A percentile compares a stretch with the other conserved stretches of the same genome.
Conservation (phyloP, 2,797 vertebrate species). For the Hephaestus fuliginosus region DNA sequence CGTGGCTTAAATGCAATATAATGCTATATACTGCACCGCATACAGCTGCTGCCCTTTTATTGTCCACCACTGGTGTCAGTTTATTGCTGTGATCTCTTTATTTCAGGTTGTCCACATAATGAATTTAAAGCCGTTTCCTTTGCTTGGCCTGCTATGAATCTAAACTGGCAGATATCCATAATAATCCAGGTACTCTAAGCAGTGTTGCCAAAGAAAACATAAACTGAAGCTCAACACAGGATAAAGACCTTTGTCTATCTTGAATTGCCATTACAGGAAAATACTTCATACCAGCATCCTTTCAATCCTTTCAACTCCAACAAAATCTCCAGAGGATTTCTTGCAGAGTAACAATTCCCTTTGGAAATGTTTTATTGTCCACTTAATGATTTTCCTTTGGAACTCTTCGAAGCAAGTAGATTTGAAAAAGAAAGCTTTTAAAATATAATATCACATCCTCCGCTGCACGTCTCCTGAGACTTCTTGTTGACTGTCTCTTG, state of each 20-base stretch:
- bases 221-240: slow-evolving; percentile 3
- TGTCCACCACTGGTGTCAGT: neutral
- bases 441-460: slow-evolving; percentile 56
- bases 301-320: slow-evolving; percentile 28
- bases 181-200: neutral
- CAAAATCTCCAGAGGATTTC: slow-evolving; percentile 41
- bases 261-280: slow-evolving; percentile 46
- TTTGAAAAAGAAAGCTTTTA: slow-evolving; percentile 47
- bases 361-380: slow-evolving; percentile 49
- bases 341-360: slow-evolving; percentile 18
- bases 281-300: slow-evolving; percentile 24
- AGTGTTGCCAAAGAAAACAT: slow-evolving; percentile 16
- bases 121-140: neutral
- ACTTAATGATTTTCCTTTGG: slow-evolving; percentile 49
- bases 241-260: slow-evolving; percentile 25
- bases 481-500: slow-evolving; percentile 55
- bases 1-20: too few relatives aligned
- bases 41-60: too few relatives aligned
- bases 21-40: too few relatives aligned
- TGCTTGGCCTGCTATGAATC: slow-evolving; percentile 9
- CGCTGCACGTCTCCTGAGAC: slow-evolving; percentile 44
- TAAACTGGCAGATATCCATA: slow-evolving; percentile 9
- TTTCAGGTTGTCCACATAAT: neutral
- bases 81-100: neutral
- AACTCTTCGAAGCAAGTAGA: slow-evolving; percentile 27